These are phyloP conservation scores for Perca schrenkii DNA, from an alignment of 2,113 vertebrate species.

Conservation along the genomic window DNA sequence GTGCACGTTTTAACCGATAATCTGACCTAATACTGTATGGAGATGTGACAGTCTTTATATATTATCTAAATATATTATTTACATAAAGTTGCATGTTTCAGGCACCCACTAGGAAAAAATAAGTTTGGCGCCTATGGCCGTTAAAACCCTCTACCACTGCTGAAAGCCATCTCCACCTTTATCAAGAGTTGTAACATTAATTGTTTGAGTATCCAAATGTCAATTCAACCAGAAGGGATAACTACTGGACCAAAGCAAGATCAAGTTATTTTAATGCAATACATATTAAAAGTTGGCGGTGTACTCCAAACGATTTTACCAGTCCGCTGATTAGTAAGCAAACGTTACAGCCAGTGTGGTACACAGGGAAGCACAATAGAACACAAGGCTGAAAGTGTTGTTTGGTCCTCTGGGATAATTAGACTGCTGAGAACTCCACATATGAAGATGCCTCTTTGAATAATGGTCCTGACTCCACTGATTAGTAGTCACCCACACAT, in stretches of 20 bases:
- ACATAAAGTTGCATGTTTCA: background rate
- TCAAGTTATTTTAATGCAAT: background rate
- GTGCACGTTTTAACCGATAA: background rate
- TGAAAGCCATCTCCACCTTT: background rate
- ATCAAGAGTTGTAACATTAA: background rate
- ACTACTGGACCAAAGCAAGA: background rate
- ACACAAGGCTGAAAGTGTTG: constrained; percentile 26
- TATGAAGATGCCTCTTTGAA: constrained; percentile 41
- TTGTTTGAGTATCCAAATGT: background rate
- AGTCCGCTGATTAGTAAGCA: constrained; percentile 42
- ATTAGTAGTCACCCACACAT: constrained; percentile 46
- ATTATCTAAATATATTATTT: background rate
- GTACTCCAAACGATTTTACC: background rate
- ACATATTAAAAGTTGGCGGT: background rate
- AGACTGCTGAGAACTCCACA: constrained; percentile 37
- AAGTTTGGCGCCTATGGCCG: background rate
- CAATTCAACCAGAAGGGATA: background rate
- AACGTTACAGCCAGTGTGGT: constrained; percentile 4
- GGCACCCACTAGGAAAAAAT: background rate
- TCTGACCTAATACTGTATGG: background rate
- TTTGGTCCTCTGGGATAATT: constrained; percentile 59
- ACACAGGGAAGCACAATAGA: background rate
- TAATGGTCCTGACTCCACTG: constrained; percentile 44
- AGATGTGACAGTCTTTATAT: background rate
- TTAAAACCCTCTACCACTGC: background rate